Evolutionary conservation across 2,888 invertebrate species (phyloP).

Genomic region (Carterocephalus palaemon): DNA sequence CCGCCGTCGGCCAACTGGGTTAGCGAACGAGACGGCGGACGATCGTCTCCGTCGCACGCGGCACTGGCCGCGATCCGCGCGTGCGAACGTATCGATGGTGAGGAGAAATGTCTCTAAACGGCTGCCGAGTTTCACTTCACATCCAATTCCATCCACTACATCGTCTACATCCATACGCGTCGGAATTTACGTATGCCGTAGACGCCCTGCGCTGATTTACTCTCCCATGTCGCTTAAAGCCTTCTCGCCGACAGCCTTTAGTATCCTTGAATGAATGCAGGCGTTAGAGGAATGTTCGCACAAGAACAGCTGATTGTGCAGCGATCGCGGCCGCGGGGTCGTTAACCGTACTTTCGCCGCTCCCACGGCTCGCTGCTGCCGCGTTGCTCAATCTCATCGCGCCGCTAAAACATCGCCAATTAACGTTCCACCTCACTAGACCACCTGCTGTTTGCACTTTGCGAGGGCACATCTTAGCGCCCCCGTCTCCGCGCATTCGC

Average conservation of each 20-base stretch:
- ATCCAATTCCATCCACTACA: conserved; percentile 41
- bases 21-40: conserved; percentile 45
- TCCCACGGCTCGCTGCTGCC: conserved; percentile 58
- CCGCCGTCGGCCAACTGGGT: conserved; percentile 55
- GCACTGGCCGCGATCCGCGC: conserved; percentile 36
- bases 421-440: conserved; percentile 31
- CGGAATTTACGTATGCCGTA: conserved; percentile 30
- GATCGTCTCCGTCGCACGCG: conserved; percentile 46
- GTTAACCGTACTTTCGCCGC: conserved; percentile 74
- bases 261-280: conserved; percentile 16
- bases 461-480: conserved; percentile 32
- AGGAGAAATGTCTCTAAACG: conserved; percentile 43
- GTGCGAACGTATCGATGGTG: conserved; percentile 38
- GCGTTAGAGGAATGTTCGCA: conserved; percentile 34
- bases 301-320: conserved; percentile 73
- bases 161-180: conserved; percentile 45
- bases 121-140: conserved; percentile 48
- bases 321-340: conserved; percentile 60
- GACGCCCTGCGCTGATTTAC: not conserved
- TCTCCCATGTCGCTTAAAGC: not conserved
- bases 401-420: conserved; percentile 50
- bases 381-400: conserved; percentile 55
- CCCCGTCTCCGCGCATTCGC: conserved; percentile 17
- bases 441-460: conserved; percentile 10
- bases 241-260: not conserved